Evolutionary conservation across 53 echinoderm and acorn worm species (phyloP).

Genomic region (Paracentrotus lividus): DNA sequence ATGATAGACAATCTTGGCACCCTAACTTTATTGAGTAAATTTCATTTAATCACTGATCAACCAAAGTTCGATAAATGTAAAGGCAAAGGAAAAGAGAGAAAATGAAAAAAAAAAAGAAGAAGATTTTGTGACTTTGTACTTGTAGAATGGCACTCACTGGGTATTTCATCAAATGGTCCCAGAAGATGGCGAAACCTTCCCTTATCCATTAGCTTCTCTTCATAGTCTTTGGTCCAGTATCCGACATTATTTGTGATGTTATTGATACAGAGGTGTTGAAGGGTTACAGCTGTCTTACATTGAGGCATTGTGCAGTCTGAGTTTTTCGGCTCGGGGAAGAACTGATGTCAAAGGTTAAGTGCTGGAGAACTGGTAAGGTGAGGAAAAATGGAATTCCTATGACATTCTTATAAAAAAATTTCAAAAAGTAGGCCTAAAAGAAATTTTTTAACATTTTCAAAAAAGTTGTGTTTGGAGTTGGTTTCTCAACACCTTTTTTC

Average conservation of each 20-base stretch:
- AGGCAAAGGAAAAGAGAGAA: no score
- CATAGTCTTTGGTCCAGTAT: conserved; percentile 80
- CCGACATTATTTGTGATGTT: conserved; percentile 71
- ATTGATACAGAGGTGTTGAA: conserved; percentile 72
- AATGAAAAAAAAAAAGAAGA: no score
- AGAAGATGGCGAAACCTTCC: conserved; percentile 72
- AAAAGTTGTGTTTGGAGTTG: no score
- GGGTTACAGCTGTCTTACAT: conserved; percentile 56
- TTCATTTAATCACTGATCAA: no score
- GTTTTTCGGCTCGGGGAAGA: background rate
- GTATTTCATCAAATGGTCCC: conserved; percentile 84
- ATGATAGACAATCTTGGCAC: no score
- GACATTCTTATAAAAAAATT: no score
- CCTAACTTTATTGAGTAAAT: no score
- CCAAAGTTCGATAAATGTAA: no score
- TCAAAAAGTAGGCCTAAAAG: no score
- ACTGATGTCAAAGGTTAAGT: background rate
- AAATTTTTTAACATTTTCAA: no score
- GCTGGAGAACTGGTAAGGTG: background rate
- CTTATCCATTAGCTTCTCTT: conserved; percentile 77
- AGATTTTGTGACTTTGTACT: background rate
- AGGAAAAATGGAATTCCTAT: no score
- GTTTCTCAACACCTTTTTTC: no score
- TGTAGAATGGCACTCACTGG: conserved; percentile 74
- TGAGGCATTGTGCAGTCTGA: conserved; percentile 69